Base-by-base conservation (phyloP, 1,140 invertebrate genomes). In the Propsilocerus akamusi region DNA sequence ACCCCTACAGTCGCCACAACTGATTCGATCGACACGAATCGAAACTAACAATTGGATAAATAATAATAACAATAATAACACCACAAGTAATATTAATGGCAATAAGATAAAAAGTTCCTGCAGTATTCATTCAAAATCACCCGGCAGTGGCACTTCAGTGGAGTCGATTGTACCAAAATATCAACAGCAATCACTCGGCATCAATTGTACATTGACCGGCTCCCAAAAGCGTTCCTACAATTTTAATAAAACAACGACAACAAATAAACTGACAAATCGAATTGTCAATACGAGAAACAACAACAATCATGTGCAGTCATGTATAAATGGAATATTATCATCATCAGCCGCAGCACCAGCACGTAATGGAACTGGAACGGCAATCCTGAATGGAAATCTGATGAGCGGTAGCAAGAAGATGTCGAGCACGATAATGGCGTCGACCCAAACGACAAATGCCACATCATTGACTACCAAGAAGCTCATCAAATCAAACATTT, bases 141-240 rank as follows among this genome's bases (percentile, higher is more conserved):
- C 48, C 7, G 28, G 12, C 20, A 34, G 48, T 23, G 37, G 48
- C 14, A 20, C 26, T 41, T 49, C 48, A 6, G 48, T 28, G 11
- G 48, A 49, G 24, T 49, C 48, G 37, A 49, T 49, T 25, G 25
- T 49, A 23, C 48, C 48, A 24, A 49, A 49, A 34, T 49, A 49
- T 30, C n/a, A n/a, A 10, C 7, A 32, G 22, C 23, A 47, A 5
- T 22, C 46, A 12, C n/a, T 6, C 12, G 14, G 46, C 46, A 47
- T 6, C 25, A 25, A 17, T 20, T n/a, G 20, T 23, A 48, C 12
- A 28, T 50, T 12, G n/a, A 26, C 26, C n/a, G 34, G 12, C 20
- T 54, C 57, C 25, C 63, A 65, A 52, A 65, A 65, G 50, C 63
- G 63, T 25, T 53, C 57, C 24, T 62, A 65, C 37, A 58, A 59